Evolutionary conservation across 1,140 invertebrate genomes (phyloP).

Genomic region (Lutraria rhynchaena): DNA sequence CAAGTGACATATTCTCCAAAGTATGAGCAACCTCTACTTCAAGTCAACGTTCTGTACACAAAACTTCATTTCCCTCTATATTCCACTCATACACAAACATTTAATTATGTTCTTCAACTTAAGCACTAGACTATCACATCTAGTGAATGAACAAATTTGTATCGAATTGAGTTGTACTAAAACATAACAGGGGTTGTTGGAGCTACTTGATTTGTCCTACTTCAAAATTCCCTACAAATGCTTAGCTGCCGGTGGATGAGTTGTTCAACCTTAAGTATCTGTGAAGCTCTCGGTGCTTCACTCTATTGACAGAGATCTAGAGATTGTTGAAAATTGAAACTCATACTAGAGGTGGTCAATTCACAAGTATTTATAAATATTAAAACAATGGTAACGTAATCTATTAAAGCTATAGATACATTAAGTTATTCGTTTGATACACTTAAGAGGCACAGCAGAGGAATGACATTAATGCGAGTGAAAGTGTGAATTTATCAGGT

Average conservation of each 20-base stretch:
- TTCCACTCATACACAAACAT: conserved; percentile 26
- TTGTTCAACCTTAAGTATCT: conserved; percentile 50
- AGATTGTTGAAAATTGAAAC: conserved; percentile 43
- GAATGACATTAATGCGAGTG: too few species aligned
- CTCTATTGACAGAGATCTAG: conserved; percentile 54
- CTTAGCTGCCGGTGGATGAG: conserved; percentile 30
- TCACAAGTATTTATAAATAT: conserved; percentile 34
- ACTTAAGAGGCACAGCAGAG: too few species aligned
- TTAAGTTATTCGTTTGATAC: too few species aligned
- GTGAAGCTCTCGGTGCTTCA: conserved; percentile 45
- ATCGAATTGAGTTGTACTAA: conserved; percentile 48
- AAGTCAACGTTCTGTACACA: conserved; percentile 25
- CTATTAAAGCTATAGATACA: neutral
- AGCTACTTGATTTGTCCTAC: conserved; percentile 42
- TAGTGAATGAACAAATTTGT: conserved; percentile 47
- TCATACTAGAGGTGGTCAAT: conserved; percentile 10
- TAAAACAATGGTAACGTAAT: conserved; percentile 2
- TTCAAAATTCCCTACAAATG: conserved; percentile 36
- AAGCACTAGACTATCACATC: conserved; percentile 37
- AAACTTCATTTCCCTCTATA: neutral
- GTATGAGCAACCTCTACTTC: conserved; percentile 1
- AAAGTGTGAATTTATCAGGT: too few species aligned
- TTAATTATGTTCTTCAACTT: conserved; percentile 55
- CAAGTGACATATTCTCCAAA: conserved; percentile 39
- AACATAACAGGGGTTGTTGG: conserved; percentile 44